A percentile compares a stretch with the other conserved stretches of the same genome.
Conservation (phyloP, 2,888 invertebrate species). For the Listrodromus nycthemerus region DNA sequence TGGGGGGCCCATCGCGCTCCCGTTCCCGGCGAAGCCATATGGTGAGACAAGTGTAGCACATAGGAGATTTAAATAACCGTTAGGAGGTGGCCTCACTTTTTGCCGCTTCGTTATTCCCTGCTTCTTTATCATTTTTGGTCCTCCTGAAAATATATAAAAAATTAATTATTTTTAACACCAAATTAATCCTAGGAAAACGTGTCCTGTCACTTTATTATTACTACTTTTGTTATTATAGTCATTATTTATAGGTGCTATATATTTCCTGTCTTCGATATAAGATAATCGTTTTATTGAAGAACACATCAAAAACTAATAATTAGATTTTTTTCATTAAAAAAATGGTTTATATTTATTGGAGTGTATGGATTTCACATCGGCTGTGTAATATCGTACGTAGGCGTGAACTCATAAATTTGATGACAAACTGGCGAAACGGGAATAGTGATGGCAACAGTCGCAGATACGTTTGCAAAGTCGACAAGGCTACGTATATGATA, state of each 20-base stretch:
- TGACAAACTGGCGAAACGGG: conserved; percentile 55
- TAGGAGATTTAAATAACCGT: conserved; percentile 85
- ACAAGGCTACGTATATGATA: conserved; percentile 56
- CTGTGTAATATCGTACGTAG: conserved; percentile 18
- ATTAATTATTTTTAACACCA: not conserved
- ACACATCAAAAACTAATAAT: not conserved
- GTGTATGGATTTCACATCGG: conserved; percentile 27
- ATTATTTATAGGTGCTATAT: not conserved
- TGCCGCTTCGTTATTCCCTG: conserved; percentile 8
- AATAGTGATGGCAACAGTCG: conserved; percentile 30
- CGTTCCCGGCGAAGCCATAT: conserved; percentile 76
- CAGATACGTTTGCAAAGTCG: conserved; percentile 53
- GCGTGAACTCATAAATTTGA: conserved; percentile 64
- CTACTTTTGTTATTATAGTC: not conserved
- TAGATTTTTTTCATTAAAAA: not conserved
- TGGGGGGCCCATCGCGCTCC: conserved; percentile 80
- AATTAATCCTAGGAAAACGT: not conserved
- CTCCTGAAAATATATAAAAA: not conserved
- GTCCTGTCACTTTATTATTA: not conserved
- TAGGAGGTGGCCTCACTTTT: conserved; percentile 71
- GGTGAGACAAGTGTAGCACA: conserved; percentile 81
- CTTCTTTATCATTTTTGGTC: not conserved
- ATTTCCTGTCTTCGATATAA: not conserved
- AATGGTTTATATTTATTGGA: not conserved
- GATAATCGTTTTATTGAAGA: not conserved